These are phyloP conservation scores for Watsonalla binaria DNA, from an alignment of 2,888 invertebrate genomes.

Conservation along the genomic window DNA sequence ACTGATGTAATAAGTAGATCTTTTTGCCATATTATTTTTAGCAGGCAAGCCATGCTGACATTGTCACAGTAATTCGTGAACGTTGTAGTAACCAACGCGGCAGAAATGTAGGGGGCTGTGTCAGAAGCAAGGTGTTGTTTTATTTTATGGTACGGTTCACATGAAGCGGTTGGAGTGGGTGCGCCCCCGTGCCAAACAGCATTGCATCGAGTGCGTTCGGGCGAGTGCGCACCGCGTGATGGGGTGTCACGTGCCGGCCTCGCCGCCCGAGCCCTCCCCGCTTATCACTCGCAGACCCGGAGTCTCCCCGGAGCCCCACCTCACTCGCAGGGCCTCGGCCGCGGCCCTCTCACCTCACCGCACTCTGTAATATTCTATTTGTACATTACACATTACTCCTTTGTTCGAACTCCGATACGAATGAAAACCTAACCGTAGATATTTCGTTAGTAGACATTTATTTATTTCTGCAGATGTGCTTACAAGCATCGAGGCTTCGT, in stretches of 20 bases:
- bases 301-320: conserved; percentile 26
- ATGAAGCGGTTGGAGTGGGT: neutral
- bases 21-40: too few relatives aligned
- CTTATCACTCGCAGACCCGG: conserved; percentile 38
- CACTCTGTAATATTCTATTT: conserved; percentile 29
- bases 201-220: conserved; percentile 39
- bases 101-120: conserved; percentile 6
- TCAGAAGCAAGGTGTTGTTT: conserved; percentile 4
- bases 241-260: conserved; percentile 45
- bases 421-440: neutral
- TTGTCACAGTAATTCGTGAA: conserved; percentile 3
- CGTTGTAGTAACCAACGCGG: conserved; percentile 13
- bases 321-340: conserved; percentile 10
- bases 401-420: conserved; percentile 20
- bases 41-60: conserved; percentile 1
- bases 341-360: conserved; percentile 23
- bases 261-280: conserved; percentile 13
- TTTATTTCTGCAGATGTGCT: too few relatives aligned
- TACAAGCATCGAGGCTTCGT: too few relatives aligned
- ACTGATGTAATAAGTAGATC: too few relatives aligned
- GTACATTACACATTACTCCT: conserved; percentile 31
- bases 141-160: neutral
- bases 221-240: conserved; percentile 44
- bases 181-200: conserved; percentile 14
- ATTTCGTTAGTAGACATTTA: neutral